These are phyloP conservation scores for Turdus rufiventris DNA, from an alignment of 2,113 vertebrate genomes.

Conservation along the genomic window DNA sequence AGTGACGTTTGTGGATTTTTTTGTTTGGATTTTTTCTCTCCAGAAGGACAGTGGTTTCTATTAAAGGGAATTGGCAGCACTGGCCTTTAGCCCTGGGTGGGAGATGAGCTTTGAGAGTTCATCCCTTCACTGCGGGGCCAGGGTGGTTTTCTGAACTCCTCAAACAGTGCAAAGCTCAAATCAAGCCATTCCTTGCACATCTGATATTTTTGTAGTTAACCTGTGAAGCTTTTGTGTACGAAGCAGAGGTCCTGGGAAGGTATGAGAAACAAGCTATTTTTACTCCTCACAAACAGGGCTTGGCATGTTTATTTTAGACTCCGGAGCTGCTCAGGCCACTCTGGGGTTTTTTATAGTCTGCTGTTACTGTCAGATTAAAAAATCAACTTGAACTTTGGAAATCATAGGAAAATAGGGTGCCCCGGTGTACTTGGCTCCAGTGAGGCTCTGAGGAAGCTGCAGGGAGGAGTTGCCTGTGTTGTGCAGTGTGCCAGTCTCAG, in stretches of 20 bases:
- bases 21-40: neutral
- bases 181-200: neutral
- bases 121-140: rapidly evolving
- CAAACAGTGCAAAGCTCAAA: neutral
- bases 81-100: neutral
- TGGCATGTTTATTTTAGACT: conserved; percentile 64
- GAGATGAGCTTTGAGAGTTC: neutral
- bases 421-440: neutral
- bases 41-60: neutral
- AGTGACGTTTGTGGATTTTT: neutral
- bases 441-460: neutral
- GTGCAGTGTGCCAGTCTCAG: rapidly evolving
- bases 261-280: conserved; percentile 70
- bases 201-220: conserved; percentile 50
- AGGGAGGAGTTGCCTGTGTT: neutral
- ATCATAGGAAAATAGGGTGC: conserved; percentile 8
- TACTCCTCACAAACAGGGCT: conserved; percentile 63
- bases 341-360: conserved; percentile 40
- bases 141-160: neutral
- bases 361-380: conserved; percentile 49
- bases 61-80: neutral
- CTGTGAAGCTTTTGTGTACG: neutral
- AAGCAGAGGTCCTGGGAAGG: conserved; percentile 61
- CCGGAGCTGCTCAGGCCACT: neutral
- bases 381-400: conserved; percentile 4